A percentile compares a stretch with the other conserved stretches of the same genome.
These are phyloP conservation scores for Micronycteris hirsuta DNA, from an alignment of 2,113 vertebrate species.

Conservation along the genomic window DNA sequence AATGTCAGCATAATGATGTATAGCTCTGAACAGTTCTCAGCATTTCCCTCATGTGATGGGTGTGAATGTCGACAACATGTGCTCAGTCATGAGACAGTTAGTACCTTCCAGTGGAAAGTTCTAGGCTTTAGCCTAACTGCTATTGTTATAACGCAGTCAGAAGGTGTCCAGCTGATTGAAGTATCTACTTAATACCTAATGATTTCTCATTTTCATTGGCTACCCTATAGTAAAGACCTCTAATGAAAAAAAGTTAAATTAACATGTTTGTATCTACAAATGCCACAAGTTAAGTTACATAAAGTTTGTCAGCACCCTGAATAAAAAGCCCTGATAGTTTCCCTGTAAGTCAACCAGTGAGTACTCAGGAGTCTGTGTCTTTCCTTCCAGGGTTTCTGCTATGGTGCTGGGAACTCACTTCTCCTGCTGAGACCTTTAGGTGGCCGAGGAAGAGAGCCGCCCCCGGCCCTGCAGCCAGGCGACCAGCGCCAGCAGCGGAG, in stretches of 20 bases:
- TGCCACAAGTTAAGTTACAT: background rate
- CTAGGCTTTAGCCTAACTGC: background rate
- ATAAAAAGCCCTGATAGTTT: background rate
- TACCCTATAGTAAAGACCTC: background rate
- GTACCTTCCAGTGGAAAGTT: background rate
- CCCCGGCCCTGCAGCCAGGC: slow-evolving; percentile 32
- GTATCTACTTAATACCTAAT: background rate
- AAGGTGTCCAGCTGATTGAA: background rate
- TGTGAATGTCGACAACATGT: background rate
- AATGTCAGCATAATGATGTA: background rate
- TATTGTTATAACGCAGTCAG: background rate
- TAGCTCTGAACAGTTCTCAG: background rate
- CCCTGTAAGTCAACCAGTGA: background rate
- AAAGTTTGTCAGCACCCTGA: background rate
- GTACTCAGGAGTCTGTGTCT: background rate
- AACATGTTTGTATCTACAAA: background rate
- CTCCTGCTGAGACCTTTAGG: slow-evolving; percentile 60
- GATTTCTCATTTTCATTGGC: slow-evolving; percentile 13
- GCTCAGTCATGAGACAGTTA: background rate
- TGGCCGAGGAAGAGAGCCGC: slow-evolving; percentile 42
- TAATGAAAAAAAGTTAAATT: background rate
- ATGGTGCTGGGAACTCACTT: slow-evolving; percentile 79
- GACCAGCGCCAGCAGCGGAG: background rate
- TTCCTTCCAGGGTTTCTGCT: slow-evolving; percentile 77
- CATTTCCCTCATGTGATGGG: background rate